These are phyloP conservation scores for Leguminivora glycinivorella DNA, from an alignment of 1,140 invertebrate genomes.

Conservation along the genomic window DNA sequence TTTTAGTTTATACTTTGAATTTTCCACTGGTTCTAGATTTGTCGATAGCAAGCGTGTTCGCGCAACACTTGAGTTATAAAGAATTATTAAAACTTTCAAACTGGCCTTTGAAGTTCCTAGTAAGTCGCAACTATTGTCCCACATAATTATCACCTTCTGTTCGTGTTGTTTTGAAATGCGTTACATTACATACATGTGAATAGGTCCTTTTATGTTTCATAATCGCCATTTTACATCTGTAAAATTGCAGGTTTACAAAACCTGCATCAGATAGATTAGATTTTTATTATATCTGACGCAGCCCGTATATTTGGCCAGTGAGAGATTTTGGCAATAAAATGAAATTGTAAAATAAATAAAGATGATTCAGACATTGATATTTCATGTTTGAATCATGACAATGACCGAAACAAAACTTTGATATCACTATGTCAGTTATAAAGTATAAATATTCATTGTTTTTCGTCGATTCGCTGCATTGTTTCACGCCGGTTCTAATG, in stretches of 20 bases:
- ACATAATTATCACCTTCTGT: not conserved
- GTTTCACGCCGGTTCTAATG: constrained; percentile 21
- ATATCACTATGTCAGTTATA: not conserved
- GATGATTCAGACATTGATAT: not conserved
- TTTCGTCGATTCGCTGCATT: constrained; percentile 6
- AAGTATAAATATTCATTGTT: constrained; percentile 23
- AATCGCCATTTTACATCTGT: too few relatives aligned
- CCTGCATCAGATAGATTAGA: not conserved
- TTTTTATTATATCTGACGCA: too few relatives aligned
- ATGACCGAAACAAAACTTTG: not conserved
- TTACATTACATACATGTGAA: too few relatives aligned
- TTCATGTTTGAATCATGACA: not conserved
- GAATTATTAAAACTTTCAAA: not conserved
- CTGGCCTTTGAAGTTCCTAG: not conserved
- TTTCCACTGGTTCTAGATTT: not conserved
- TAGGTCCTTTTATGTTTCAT: too few relatives aligned
- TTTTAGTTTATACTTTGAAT: not conserved
- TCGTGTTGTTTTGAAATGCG: too few relatives aligned
- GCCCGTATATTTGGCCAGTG: not conserved
- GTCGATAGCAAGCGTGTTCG: not conserved
- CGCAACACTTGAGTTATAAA: not conserved
- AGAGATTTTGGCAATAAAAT: not conserved
- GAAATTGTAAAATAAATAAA: too few relatives aligned
- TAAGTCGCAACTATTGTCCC: not conserved
- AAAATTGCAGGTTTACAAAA: too few relatives aligned